Percentiles rank a stretch among this genome's conserved stretches.
Evolutionary conservation across 1,140 invertebrate genomes (phyloP).

Genomic region (Achroia grisella): DNA sequence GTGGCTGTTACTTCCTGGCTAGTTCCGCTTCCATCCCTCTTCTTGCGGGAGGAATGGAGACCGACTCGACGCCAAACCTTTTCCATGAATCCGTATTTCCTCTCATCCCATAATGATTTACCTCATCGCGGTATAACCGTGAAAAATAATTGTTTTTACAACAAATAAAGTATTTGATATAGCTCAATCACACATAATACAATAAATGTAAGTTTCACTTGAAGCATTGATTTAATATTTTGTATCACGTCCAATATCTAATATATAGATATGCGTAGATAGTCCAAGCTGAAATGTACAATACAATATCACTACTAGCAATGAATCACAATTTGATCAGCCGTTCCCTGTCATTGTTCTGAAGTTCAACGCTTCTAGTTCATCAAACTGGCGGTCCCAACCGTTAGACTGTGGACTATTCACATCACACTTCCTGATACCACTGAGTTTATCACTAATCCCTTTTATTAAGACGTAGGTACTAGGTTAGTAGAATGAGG

Average conservation of each 20-base stretch:
- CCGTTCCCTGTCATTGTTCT: constrained; percentile 57
- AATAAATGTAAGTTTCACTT: neutral
- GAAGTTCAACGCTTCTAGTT: constrained; percentile 4
- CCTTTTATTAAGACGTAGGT: constrained; percentile 48
- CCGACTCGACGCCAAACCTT: constrained; percentile 73
- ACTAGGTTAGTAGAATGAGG: constrained; percentile 65
- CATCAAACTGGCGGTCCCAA: neutral
- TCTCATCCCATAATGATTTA: constrained; percentile 68
- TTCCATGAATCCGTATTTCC: constrained; percentile 70
- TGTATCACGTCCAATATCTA: constrained; percentile 7
- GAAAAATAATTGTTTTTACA: too few relatives aligned
- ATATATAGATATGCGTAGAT: constrained; percentile 15
- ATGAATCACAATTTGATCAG: constrained; percentile 35
- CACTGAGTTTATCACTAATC: constrained; percentile 45
- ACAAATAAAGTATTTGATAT: neutral
- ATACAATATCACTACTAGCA: constrained; percentile 11
- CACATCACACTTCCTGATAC: constrained; percentile 20
- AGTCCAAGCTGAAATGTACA: neutral
- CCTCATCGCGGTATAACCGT: constrained; percentile 16
- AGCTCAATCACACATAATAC: neutral
- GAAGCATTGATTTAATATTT: too few relatives aligned
- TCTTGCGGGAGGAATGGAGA: constrained; percentile 72
- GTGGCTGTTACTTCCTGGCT: constrained; percentile 53
- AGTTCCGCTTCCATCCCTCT: constrained; percentile 69
- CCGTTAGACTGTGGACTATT: neutral